Conservation (phyloP, 1,140 invertebrate genomes). For the Diabrotica undecimpunctata region DNA sequence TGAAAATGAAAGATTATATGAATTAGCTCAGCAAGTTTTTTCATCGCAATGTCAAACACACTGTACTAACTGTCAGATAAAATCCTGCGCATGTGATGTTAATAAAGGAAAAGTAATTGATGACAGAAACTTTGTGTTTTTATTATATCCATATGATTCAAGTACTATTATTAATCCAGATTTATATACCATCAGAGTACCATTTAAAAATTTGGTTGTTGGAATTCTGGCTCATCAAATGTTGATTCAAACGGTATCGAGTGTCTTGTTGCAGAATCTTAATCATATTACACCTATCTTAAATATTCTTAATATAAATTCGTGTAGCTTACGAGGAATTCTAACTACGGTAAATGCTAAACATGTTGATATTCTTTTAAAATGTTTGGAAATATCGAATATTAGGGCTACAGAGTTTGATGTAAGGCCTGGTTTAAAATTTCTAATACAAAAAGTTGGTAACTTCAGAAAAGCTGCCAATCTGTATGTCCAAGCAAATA, state of each 20-base stretch:
- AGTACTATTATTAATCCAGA: conserved; percentile 70
- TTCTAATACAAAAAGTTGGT: conserved; percentile 88
- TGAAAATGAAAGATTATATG: conserved; percentile 76
- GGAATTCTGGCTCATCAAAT: conserved; percentile 88
- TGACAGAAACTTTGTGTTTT: conserved; percentile 84
- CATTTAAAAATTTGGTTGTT: conserved; percentile 80
- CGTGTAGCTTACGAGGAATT: conserved; percentile 52
- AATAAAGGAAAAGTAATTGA: conserved; percentile 54
- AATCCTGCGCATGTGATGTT: conserved; percentile 38
- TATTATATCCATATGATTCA: conserved; percentile 78
- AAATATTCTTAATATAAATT: conserved; percentile 56
- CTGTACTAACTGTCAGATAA: conserved; percentile 38
- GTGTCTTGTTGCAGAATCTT: conserved; percentile 69
- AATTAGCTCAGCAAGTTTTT: conserved; percentile 80
- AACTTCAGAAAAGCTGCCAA: conserved; percentile 85
- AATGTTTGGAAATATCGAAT: conserved; percentile 77
- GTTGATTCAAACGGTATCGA: conserved; percentile 84
- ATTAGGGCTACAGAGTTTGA: conserved; percentile 81
- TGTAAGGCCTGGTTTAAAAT: conserved; percentile 83
- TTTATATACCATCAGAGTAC: conserved; percentile 75
- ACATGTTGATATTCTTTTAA: conserved; percentile 67
- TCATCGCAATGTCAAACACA: conserved; percentile 54
- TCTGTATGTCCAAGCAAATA: conserved; percentile 87
- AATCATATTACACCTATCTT: conserved; percentile 59
- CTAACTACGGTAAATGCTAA: conserved; percentile 53